Percentiles rank a stretch among this genome's conserved stretches.
Conservation (phyloP, 2,113 vertebrate genomes). For the Salvelinus sp. region DNA sequence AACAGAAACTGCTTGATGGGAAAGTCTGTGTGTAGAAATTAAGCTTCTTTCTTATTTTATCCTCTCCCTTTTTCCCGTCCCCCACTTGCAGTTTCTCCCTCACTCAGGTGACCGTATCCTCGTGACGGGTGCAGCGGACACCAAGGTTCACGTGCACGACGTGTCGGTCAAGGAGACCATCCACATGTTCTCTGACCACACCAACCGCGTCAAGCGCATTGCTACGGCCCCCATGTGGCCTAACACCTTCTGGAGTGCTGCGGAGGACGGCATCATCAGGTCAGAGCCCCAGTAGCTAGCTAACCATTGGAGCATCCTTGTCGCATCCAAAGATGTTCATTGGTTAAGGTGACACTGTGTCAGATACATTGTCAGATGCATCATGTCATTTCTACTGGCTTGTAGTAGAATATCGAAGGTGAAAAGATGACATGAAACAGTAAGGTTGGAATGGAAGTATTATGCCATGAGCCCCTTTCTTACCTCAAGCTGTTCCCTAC, state of each 20-base stretch:
- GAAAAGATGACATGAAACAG: background rate
- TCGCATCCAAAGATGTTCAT: background rate
- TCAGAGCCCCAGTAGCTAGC: conserved; percentile 48
- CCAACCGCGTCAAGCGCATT: conserved; percentile 94
- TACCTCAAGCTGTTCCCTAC: background rate
- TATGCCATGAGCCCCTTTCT: background rate
- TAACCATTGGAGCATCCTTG: background rate
- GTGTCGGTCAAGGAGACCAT: conserved; percentile 93
- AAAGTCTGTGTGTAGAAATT: background rate
- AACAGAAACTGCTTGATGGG: background rate
- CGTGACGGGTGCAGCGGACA: conserved; percentile 93
- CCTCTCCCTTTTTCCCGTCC: conserved; percentile 18
- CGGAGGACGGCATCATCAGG: conserved; percentile 94
- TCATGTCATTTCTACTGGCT: background rate
- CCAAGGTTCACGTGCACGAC: conserved; percentile 97
- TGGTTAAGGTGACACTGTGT: background rate
- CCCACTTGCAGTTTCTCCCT: conserved; percentile 85
- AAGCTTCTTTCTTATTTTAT: background rate
- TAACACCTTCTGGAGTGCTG: conserved; percentile 98
- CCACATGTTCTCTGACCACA: conserved; percentile 98
- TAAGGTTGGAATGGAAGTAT: background rate
- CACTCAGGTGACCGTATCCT: conserved; percentile 94
- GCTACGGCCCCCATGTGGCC: conserved; percentile 98
- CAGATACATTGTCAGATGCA: background rate
- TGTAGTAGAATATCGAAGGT: background rate